These are phyloP conservation scores for Aplocera efformata DNA, from an alignment of 2,888 invertebrate species.

Conservation along the genomic window DNA sequence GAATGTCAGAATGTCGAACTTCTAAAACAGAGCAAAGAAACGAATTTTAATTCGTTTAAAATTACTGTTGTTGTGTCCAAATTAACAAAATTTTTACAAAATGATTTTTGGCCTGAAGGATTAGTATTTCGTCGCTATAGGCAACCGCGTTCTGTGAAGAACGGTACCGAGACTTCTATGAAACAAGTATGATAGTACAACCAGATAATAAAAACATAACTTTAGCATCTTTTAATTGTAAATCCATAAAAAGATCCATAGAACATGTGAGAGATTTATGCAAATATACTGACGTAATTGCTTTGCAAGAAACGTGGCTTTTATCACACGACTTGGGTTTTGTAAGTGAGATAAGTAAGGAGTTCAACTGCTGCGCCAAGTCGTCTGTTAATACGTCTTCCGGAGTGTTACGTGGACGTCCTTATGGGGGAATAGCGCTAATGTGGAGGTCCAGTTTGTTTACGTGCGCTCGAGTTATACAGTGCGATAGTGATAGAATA, in stretches of 20 bases:
- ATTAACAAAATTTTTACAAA: constrained; percentile 8
- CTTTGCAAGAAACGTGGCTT: constrained; percentile 25
- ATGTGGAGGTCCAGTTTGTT: constrained; percentile 19
- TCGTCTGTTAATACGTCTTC: constrained; percentile 20
- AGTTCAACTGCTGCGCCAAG: constrained; percentile 14
- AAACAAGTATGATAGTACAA: constrained; percentile 1
- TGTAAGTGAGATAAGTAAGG: constrained; percentile 13
- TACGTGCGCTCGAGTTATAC: constrained; percentile 2
- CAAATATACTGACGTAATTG: constrained; percentile 11
- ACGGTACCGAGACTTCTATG: constrained; percentile 1
- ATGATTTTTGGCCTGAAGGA: constrained; percentile 18
- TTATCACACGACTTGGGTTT: constrained; percentile 13
- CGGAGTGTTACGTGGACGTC: constrained; percentile 13
- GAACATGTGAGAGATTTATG: constrained; percentile 7
- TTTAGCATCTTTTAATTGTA: too few relatives aligned
- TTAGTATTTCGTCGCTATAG: too few relatives aligned
- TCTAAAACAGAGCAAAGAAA: constrained; percentile 8
- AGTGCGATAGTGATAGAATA: constrained; percentile 2
- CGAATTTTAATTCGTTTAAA: constrained; percentile 19
- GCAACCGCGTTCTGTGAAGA: constrained; percentile 4
- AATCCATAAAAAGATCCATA: constrained; percentile 9
- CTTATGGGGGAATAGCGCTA: constrained; percentile 19
- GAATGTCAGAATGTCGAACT: constrained; percentile 12
- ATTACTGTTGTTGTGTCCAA: constrained; percentile 3
- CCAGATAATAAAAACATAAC: neutral